Evolutionary conservation across 1,140 invertebrate genomes (phyloP), one percentile per base, ranked within the genome.

Genomic region (Hirudo medicinalis): DNA sequence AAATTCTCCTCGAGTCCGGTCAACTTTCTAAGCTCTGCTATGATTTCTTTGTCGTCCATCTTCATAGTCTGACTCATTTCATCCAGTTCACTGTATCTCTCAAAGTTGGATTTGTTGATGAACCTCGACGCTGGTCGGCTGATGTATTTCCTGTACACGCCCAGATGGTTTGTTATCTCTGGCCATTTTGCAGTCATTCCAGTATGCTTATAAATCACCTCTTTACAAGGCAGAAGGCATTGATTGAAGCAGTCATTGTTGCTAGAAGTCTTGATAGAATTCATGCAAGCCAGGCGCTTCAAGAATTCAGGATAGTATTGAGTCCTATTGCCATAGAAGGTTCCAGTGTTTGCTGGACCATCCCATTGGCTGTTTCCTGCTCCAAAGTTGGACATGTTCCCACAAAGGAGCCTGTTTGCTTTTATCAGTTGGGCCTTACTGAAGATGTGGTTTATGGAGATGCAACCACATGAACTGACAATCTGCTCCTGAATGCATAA

Each of bases 361-460:
- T 63, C 29, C 22, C 29, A 63, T 25, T 25, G 22, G 57, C 57
- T 63, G 22, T 6, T 5, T 63, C 57, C 29, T 0, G 3, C 11
- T 22, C 29, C 29, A 13, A 25, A 22, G 29, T 63, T 63, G 22
- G 57, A 63, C 57, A 63, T 63, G 19, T 63, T 63, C 8, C 57
- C 57, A 32, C 57, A 63, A 4, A 32, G 29, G 9, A 63, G 22
- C 8, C 29, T 25, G 57, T 63, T 63, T 63, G 57, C 57, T 63
- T n/a, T 22, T 32, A 25, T 63, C 13, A 63, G 15, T 32, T 63
- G 57, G 22, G 57, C 17, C 3, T 63, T 32, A 13, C 22, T 25
- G 29, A 25, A 32, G 22, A 63, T 25, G 57, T 63, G 57, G 57
- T 63, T 32, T 22, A 63, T 63, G 57, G 57, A 63, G 22, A 63